A percentile compares a stretch with the other conserved stretches of the same genome.
Conservation (phyloP, 2,113 vertebrate genomes). For the Triplophysa tibetana region DNA sequence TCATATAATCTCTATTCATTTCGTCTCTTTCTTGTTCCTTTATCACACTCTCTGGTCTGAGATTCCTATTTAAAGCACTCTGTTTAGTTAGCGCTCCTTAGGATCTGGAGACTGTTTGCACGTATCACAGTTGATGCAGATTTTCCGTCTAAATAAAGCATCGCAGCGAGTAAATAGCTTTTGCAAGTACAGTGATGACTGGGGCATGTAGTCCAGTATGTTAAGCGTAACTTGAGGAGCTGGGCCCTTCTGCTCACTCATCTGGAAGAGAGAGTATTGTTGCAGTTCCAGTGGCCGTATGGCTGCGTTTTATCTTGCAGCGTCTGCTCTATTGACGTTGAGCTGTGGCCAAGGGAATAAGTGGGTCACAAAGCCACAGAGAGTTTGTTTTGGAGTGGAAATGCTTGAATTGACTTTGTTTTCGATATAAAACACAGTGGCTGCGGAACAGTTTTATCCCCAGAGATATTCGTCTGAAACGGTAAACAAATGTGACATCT, state of each 20-base stretch:
- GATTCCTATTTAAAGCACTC: conserved; percentile 23
- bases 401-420: conserved; percentile 20
- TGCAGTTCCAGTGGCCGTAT: conserved; percentile 25
- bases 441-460: background rate
- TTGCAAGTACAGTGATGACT: conserved; percentile 13
- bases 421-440: conserved; percentile 6
- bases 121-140: conserved; percentile 5
- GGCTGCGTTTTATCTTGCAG: conserved; percentile 16
- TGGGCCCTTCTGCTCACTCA: conserved; percentile 21
- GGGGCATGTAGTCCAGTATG: conserved; percentile 16
- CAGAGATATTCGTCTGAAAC: background rate
- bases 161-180: conserved; percentile 11
- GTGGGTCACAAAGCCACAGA: conserved; percentile 31
- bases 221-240: conserved; percentile 20
- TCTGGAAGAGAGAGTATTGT: conserved; percentile 40
- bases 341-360: conserved; percentile 22
- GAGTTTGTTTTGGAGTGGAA: conserved; percentile 21
- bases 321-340: conserved; percentile 4
- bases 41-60: conserved; percentile 3
- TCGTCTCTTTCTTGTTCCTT: background rate
- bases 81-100: background rate
- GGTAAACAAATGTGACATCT: background rate
- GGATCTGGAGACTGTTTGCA: conserved; percentile 1
- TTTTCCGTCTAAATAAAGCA: conserved; percentile 33
- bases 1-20: too few relatives aligned